Base-by-base conservation (phyloP, 2,113 vertebrate genomes). In the Deroptyus accipitrinus region DNA sequence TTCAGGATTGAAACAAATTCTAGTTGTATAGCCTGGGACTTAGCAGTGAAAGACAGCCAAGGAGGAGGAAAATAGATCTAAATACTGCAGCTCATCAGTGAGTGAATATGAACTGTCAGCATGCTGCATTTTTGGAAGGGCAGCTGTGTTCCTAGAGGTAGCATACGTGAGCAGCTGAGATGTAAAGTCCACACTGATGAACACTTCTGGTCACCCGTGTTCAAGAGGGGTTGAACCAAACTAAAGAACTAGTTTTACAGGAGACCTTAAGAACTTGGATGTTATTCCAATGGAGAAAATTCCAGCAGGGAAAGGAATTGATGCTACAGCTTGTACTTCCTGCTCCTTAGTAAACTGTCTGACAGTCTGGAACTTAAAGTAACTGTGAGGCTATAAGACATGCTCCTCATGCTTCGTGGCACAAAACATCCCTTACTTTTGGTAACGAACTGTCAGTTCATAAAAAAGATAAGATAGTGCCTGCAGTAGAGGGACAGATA, bases 171-270 rank as follows among this genome's bases (percentile, higher is more conserved):
- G 39, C 25, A 17, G 33, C 30, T 51, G 63, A 81, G 14, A 6
- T 28, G 19, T 39, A 8, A 14, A 9, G 0, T 31, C 8, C 7
- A 8, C 4, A 10, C 24, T 18, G 0, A 3, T 16, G n/a, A 39
- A 27, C n/a, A 37, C 31, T 62, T 85, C 24, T 42, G 59, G 9
- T 67, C 61, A 42, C 37, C n/a, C 1, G 0, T 48, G 10, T 37
- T 76, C 6, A 35, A 9, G 25, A 31, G 27, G 24, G 30, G 7
- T 35, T 91, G 37, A 41, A 2, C 37, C 25, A 46, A 16, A 30
- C 16, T 70, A 44, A 75, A 82, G 9, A 83, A 16, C 41, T 49
- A 12, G 6, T 46, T 86, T 42, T 19, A 27, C 4, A 4, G 28
- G 30, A 83, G 8, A 25, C 51, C 10, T 64, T 64, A 30, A 68